phyloP scores from a whole-genome alignment of 2,888 invertebrate species.

The Cinara cedri region DNA sequence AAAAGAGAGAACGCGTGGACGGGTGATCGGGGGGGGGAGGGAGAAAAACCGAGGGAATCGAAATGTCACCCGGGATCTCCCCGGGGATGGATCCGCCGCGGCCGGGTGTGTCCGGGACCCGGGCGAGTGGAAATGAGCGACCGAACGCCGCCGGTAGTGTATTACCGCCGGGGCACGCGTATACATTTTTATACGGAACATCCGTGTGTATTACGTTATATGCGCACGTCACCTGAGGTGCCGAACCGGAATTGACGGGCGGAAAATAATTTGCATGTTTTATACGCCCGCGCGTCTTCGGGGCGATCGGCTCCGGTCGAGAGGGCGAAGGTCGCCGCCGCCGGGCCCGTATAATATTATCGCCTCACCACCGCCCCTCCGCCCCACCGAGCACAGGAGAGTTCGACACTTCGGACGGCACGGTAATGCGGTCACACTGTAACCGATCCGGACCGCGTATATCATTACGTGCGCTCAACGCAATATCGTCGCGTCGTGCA shows the following conservation, averaged over 20 bases:
- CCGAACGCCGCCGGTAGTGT: neutral
- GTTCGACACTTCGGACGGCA: slow-evolving; percentile 5
- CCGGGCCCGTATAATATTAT: neutral
- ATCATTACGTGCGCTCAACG: too few relatives aligned
- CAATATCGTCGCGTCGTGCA: too few relatives aligned
- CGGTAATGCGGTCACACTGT: too few relatives aligned
- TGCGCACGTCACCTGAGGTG: slow-evolving; percentile 43
- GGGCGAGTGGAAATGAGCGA: neutral
- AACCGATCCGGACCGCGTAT: too few relatives aligned
- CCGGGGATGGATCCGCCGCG: neutral
- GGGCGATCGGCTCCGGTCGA: neutral
- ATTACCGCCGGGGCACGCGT: neutral
- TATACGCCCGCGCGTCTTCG: neutral
- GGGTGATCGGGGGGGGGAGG: too few relatives aligned
- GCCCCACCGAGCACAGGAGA: too few relatives aligned
- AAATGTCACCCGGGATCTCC: slow-evolving; percentile 41
- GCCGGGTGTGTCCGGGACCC: neutral
- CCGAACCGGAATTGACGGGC: slow-evolving; percentile 48
- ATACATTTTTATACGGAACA: too few relatives aligned
- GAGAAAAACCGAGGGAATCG: slow-evolving; percentile 31
- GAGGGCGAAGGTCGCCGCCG: slow-evolving; percentile 14
- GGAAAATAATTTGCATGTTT: slow-evolving; percentile 55
- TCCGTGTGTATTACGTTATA: too few relatives aligned
- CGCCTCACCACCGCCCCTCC: too few relatives aligned
- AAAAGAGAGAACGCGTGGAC: too few relatives aligned